Base-by-base conservation (phyloP, 1,140 invertebrate species). In the Hydropsyche tenuis region DNA sequence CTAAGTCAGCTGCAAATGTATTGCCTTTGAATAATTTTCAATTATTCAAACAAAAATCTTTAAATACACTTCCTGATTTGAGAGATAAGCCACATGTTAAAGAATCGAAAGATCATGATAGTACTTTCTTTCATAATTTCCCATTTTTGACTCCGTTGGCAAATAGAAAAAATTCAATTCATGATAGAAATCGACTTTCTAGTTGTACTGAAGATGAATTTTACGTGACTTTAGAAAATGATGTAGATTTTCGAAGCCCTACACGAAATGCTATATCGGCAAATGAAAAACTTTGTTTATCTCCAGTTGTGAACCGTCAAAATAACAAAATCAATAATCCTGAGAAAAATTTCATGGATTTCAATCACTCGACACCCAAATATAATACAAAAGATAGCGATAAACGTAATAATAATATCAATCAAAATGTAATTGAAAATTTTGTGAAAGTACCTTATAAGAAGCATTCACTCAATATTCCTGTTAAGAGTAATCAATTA, bases 71-170 rank as follows among this genome's bases (percentile, higher is more conserved):
- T 16, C 83, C 84, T 11, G 82, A 83, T 51, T 69, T 82, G n/a
- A 73, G 83, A 14, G 83, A 83, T 63, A 80, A 78, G 76, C 79
- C 79, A 66, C 65, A 27, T 27, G 53, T 71, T 7, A 77, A 73
- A 62, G 76, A 77, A 16, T 42, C 72, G 14, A 79, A 74, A 46
- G 80, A 78, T 76, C 81, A 84, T 72, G 83, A 86, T 7, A 66
- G 16, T 30, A 69, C 68, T 73, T 74, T 86, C 68, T 86, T 86
- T 79, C 82, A 80, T 69, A 85, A 86, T 76, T 86, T 86, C 70
- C 85, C 85, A 16, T 86, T 86, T 72, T 78, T 86, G 64, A 86
- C 85, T 74, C 85, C 85, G n/a, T 79, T 86, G n/a, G 83, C 85
- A 66, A 81, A 86, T 76, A 77, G 85, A 20, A 84, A 84, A 79